Percentiles rank a stretch among this genome's conserved stretches.
phyloP scores from a whole-genome alignment of 2,797 vertebrate species.

The Agapornis canus region DNA sequence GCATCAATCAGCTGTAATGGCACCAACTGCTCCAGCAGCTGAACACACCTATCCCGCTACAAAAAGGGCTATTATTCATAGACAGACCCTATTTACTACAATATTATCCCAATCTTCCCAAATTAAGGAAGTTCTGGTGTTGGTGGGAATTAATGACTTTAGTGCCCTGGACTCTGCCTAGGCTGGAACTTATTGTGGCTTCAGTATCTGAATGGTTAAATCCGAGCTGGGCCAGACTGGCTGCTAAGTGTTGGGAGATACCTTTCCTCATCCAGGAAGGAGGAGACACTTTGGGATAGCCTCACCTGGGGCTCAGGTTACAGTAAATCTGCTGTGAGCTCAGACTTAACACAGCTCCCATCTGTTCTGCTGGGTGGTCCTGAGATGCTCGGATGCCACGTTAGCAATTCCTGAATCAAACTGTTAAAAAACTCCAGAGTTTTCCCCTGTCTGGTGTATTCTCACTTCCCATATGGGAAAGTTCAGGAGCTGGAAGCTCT shows the following conservation, averaged over 20 bases:
- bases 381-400: accelerated
- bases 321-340: not conserved
- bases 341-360: not conserved
- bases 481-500: not conserved
- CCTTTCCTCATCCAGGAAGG: not conserved
- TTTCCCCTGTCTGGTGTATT: not conserved
- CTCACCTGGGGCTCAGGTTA: not conserved
- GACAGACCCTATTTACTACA: not conserved
- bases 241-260: not conserved
- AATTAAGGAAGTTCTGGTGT: not conserved
- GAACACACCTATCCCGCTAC: not conserved
- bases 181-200: not conserved
- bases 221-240: accelerated
- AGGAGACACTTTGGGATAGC: not conserved
- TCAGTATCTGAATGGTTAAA: not conserved
- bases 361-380: not conserved
- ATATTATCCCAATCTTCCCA: not conserved
- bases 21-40: not conserved
- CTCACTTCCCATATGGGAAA: accelerated
- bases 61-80: not conserved
- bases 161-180: not conserved
- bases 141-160: not conserved
- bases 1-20: not conserved
- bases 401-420: not conserved
- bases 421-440: not conserved